Base-by-base conservation (phyloP, 37 sponge, comb jelly and placozoan species). In the Dysidea cf. avara region DNA sequence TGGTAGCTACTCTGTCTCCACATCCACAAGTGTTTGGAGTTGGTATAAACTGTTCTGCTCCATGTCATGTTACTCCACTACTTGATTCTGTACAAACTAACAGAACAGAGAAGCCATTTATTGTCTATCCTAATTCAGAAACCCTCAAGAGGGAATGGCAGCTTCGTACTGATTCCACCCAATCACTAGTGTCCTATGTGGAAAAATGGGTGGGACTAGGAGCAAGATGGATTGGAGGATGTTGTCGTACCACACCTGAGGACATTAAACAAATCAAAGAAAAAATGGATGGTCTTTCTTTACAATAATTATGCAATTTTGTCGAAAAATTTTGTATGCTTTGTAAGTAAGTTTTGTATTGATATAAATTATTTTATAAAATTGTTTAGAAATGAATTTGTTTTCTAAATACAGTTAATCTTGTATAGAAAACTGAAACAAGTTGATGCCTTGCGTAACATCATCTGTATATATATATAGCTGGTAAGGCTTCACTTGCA, bases 11-110 rank as follows among this genome's bases (percentile, higher is more conserved):
- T 53, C 50, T 84, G 50, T 60, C 61, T 32, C 28, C 54, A n/a
- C 72, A 53, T 69, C 62, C 74, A 12, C 86, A 84, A 35, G 57
- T 93, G 3, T 53, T 81, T 0, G 90, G 78, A 3, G 82, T 93
- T 49, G 94, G 94, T 16, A 53, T 88, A 17, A 93, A 93, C 86
- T 93, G 94, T 39, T 61, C 90, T 1, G 43, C 85, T 20, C 94
- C 94, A 29, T 54, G 52, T 18, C 51, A 77, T 32, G 61, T 85
- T 4, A 61, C 61, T 33, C 68, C 78, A 21, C 55, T 90, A 17
- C 69, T 90, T 33, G 5, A 55, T 13, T 71, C 72, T 72, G 79
- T 61, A 18, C 59, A 72, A 46, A 20, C 26, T 16, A 77, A 66
- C 11, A 47, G 4, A 29, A 62, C 66, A 7, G 63, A 77, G 6